Conservation (phyloP, 1,140 invertebrate genomes). For the Capitella teleta region DNA sequence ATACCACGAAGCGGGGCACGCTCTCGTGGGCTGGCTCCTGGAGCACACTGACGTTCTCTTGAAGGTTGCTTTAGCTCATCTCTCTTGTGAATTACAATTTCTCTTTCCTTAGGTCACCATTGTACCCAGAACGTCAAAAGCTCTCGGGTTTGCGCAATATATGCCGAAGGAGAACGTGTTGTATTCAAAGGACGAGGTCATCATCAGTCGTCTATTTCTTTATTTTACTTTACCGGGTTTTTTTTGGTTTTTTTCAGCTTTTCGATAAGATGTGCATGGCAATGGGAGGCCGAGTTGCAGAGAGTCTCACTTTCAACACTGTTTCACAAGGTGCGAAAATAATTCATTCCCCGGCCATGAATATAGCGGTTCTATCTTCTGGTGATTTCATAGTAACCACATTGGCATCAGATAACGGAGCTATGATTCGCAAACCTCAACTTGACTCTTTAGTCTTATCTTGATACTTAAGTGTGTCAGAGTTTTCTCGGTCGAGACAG, state of each 20-base stretch:
- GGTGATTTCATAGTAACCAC: too few species aligned
- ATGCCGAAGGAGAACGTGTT: constrained; percentile 96
- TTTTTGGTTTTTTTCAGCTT: constrained; percentile 23
- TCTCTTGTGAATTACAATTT: background rate
- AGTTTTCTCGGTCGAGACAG: too few species aligned
- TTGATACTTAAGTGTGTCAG: too few species aligned
- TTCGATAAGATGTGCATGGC: constrained; percentile 62
- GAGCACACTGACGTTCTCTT: constrained; percentile 92
- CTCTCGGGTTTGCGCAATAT: constrained; percentile 90
- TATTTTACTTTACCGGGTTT: too few species aligned
- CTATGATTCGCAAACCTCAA: background rate
- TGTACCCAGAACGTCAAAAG: constrained; percentile 60
- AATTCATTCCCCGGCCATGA: background rate
- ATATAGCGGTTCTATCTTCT: background rate
- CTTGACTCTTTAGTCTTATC: too few species aligned
- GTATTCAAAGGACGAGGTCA: constrained; percentile 82
- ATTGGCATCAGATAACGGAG: too few species aligned
- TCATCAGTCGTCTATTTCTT: background rate
- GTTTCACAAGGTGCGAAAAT: constrained; percentile 6
- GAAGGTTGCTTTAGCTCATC: background rate
- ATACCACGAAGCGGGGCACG: constrained; percentile 98
- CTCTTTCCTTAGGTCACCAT: constrained; percentile 45
- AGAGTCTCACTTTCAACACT: constrained; percentile 49
- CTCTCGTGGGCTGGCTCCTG: constrained; percentile 96
- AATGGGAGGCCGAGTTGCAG: constrained; percentile 88